Evolutionary conservation across 2,888 invertebrate genomes (phyloP).

Genomic region (Himalopsyche kuldschensis): DNA sequence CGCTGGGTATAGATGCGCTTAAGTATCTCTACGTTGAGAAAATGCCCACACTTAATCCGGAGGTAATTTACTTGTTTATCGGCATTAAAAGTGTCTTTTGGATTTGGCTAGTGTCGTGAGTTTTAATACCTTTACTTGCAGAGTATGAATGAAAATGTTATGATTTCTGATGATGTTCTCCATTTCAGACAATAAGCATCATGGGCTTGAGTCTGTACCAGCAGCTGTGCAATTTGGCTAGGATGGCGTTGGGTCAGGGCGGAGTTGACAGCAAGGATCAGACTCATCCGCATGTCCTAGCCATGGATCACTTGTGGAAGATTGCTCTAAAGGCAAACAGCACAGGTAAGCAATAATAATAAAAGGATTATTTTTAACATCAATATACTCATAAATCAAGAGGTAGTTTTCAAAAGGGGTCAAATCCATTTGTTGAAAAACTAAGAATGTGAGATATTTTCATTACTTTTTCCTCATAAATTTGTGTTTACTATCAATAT

Average conservation of each 20-base stretch:
- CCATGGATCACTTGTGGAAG: constrained; percentile 94
- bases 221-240: constrained; percentile 84
- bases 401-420: too few relatives aligned
- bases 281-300: constrained; percentile 65
- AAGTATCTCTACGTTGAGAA: constrained; percentile 87
- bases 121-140: too few relatives aligned
- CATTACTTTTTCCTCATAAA: too few relatives aligned
- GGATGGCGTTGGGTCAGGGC: constrained; percentile 73
- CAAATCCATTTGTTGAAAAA: too few relatives aligned
- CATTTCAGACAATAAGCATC: constrained; percentile 75
- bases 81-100: too few relatives aligned
- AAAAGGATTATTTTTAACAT: too few relatives aligned
- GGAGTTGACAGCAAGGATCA: constrained; percentile 57
- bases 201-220: constrained; percentile 89
- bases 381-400: too few relatives aligned
- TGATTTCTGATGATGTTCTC: not conserved
- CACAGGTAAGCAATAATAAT: constrained; percentile 60
- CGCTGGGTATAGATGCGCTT: constrained; percentile 82
- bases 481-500: too few relatives aligned
- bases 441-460: too few relatives aligned
- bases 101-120: too few relatives aligned
- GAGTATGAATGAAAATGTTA: too few relatives aligned
- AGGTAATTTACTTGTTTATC: constrained; percentile 50
- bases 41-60: constrained; percentile 84
- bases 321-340: constrained; percentile 88